These are phyloP conservation scores for Microctenopoma steveboyesi DNA, from an alignment of 2,797 vertebrate genomes.

Conservation along the genomic window DNA sequence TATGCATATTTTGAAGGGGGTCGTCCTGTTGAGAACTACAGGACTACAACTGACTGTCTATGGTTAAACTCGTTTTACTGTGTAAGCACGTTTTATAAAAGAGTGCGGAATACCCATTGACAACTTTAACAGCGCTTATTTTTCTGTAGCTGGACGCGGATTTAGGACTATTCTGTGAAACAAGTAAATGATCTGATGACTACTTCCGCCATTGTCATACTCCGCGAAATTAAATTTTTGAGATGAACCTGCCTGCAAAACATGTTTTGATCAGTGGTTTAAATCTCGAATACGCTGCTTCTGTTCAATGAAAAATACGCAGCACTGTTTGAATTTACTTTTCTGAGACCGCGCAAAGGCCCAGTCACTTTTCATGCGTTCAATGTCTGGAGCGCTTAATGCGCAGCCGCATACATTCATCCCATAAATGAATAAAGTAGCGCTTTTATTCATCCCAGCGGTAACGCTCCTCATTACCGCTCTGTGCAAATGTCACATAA, in stretches of 20 bases:
- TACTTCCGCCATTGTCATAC: neutral
- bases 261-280: neutral
- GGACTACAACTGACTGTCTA: too few relatives aligned
- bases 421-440: neutral
- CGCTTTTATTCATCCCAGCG: accelerated
- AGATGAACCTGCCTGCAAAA: neutral
- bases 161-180: too few relatives aligned
- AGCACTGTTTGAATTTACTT: neutral
- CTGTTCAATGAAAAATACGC: accelerated
- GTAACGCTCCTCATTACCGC: accelerated
- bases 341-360: too few relatives aligned
- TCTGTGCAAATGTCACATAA: accelerated
- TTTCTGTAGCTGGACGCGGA: too few relatives aligned
- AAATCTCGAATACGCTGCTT: accelerated
- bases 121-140: too few relatives aligned
- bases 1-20: too few relatives aligned
- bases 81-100: too few relatives aligned
- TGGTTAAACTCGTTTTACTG: too few relatives aligned
- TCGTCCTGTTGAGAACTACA: too few relatives aligned
- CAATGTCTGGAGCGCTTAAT: neutral
- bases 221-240: neutral
- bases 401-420: neutral
- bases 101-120: too few relatives aligned
- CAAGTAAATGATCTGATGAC: too few relatives aligned
- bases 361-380: neutral